These are phyloP conservation scores for Labeo calbasu DNA, from an alignment of 2,797 vertebrate genomes.

Conservation along the genomic window DNA sequence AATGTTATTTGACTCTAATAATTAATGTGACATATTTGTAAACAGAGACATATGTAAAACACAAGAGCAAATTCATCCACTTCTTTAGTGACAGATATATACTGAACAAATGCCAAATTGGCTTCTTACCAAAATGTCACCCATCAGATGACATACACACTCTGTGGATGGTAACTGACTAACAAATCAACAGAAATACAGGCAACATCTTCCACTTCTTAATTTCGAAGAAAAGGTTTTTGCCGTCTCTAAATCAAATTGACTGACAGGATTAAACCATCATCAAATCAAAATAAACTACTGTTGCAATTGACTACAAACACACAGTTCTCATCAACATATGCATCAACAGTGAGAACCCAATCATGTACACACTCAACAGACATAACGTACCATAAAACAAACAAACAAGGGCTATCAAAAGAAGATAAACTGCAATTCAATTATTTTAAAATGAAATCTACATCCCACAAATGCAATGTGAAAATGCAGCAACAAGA, in stretches of 20 bases:
- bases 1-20: background rate
- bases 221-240: conserved; percentile 9
- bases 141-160: background rate
- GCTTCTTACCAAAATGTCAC: background rate
- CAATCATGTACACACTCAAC: background rate
- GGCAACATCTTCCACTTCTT: background rate
- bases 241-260: background rate
- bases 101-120: conserved; percentile 6
- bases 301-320: background rate
- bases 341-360: background rate
- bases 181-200: background rate
- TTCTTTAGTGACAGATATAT: background rate
- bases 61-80: background rate
- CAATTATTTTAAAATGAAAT: background rate
- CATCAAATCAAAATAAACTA: conserved; percentile 1
- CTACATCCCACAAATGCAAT: background rate
- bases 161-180: background rate
- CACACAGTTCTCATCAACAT: background rate
- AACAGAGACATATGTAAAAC: background rate
- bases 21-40: background rate
- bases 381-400: background rate
- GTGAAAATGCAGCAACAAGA: background rate
- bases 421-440: background rate
- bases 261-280: background rate
- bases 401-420: background rate